phyloP scores from a whole-genome alignment of 2,113 vertebrate species.

The Ameiurus melas region DNA sequence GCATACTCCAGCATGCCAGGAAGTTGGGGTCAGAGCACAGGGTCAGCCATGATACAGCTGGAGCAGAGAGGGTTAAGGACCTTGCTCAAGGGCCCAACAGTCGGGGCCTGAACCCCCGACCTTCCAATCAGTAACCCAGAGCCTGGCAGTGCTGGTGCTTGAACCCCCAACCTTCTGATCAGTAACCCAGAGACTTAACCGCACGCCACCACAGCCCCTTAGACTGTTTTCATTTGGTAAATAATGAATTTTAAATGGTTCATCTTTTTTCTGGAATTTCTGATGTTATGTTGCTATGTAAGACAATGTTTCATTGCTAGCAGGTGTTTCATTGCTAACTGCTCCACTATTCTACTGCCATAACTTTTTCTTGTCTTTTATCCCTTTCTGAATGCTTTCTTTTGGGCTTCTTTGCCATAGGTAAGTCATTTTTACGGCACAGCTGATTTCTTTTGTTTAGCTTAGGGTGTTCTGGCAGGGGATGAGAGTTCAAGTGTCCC shows the following conservation, averaged over 20 bases:
- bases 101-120: no score
- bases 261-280: slow-evolving; percentile 25
- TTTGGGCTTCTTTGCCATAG: not conserved
- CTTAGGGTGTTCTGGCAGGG: not conserved
- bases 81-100: no score
- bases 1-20: no score
- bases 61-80: no score
- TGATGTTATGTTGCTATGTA: not conserved
- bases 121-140: no score
- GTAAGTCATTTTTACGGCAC: not conserved
- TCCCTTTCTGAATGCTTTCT: not conserved
- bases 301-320: not conserved
- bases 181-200: no score
- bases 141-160: no score
- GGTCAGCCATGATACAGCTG: no score
- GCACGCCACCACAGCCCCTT: not conserved
- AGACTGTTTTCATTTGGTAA: not conserved
- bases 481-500: no score
- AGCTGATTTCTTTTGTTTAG: not conserved
- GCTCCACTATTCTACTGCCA: not conserved
- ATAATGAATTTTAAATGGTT: not conserved
- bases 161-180: no score
- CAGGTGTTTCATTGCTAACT: not conserved
- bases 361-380: not conserved
- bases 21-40: no score